Evolutionary conservation across 2,113 vertebrate species (phyloP).

Genomic region (Rhynchomys soricoides): DNA sequence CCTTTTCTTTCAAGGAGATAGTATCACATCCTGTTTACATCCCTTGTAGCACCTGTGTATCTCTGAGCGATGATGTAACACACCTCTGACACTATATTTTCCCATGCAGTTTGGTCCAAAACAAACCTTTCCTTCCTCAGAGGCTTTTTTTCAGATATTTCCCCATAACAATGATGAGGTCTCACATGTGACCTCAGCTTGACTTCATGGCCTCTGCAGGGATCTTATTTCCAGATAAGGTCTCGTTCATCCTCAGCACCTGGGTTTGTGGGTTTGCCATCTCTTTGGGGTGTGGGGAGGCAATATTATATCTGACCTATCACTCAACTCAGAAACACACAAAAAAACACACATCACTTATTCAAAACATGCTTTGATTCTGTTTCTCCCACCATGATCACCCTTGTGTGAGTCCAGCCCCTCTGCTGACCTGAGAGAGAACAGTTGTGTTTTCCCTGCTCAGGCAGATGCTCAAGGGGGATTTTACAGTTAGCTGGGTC

Average conservation of each 20-base stretch:
- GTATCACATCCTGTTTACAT: accelerated
- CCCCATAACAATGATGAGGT: no score
- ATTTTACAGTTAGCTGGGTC: neutral
- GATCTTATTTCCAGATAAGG: neutral
- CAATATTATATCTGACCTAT: neutral
- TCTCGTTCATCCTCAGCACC: accelerated
- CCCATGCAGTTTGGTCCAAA: neutral
- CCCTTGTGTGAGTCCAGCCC: neutral
- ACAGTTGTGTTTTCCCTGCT: no score
- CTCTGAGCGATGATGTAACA: neutral
- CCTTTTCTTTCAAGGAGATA: no score
- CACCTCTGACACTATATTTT: neutral
- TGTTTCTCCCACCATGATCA: neutral
- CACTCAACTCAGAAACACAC: neutral
- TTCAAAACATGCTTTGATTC: accelerated
- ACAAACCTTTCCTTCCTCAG: neutral
- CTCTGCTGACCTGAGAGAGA: neutral
- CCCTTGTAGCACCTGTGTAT: neutral
- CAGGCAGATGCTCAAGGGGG: neutral
- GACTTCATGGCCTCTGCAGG: neutral
- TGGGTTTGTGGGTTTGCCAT: neutral
- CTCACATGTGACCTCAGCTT: neutral
- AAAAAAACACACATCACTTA: neutral
- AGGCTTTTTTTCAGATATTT: neutral
- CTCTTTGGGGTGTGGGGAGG: neutral